Conservation (phyloP, 2,113 vertebrate genomes). For the Dipodomys ordii region DNA sequence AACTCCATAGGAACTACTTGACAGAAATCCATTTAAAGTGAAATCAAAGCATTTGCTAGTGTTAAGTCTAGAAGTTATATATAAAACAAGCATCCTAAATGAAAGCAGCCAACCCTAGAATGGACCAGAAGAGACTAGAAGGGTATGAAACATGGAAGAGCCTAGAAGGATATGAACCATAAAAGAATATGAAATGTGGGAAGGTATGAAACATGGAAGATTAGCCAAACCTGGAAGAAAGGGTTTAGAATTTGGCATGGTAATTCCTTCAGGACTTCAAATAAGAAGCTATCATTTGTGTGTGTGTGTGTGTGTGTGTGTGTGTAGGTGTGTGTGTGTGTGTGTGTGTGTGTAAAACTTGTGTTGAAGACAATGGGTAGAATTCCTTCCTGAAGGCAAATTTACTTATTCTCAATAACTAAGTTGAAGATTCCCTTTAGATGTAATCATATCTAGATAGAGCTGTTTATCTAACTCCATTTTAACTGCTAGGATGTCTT, state of each 20-base stretch:
- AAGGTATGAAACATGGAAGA: fast-evolving
- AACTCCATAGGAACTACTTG: background rate
- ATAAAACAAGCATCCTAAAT: background rate
- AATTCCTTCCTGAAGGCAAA: background rate
- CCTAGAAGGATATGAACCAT: too few relatives aligned
- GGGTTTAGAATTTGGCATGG: background rate
- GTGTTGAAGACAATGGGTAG: background rate
- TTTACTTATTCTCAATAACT: background rate
- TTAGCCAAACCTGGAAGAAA: background rate
- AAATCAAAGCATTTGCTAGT: constrained; percentile 27
- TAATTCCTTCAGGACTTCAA: background rate
- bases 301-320: background rate
- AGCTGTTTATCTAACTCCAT: background rate
- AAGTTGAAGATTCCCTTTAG: background rate
- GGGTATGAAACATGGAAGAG: fast-evolving
- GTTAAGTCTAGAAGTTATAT: background rate
- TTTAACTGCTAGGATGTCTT: too few relatives aligned
- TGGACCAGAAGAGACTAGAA: background rate
- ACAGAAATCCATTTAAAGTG: background rate
- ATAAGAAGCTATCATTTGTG: background rate
- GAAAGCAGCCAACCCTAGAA: background rate
- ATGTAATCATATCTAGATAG: background rate
- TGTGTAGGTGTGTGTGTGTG: too few relatives aligned
- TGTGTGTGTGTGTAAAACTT: background rate
- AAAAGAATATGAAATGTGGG: background rate